A percentile compares a stretch with the other conserved stretches of the same genome.
phyloP scores from a whole-genome alignment of 2,113 vertebrate genomes.

The Halcyon malimbica region DNA sequence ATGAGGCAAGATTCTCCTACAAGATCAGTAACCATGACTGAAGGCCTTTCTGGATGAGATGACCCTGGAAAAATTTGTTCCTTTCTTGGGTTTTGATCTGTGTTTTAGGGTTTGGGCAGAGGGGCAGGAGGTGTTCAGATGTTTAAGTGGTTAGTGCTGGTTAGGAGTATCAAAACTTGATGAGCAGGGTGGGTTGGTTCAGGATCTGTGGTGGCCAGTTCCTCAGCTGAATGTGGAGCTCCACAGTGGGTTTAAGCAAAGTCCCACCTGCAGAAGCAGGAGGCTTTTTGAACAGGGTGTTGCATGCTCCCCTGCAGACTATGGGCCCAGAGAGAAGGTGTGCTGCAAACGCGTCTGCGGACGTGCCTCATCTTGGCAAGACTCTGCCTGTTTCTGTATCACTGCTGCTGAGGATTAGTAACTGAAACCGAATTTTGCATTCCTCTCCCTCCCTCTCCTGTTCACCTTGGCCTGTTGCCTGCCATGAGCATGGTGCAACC shows the following conservation, averaged over 20 bases:
- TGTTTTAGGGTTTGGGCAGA: background rate
- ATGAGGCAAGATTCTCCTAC: background rate
- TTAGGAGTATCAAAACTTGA: accelerated
- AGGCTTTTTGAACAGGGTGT: background rate
- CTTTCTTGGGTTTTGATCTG: background rate
- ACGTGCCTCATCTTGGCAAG: background rate
- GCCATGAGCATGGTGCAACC: background rate
- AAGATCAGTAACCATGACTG: background rate
- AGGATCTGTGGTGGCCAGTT: background rate
- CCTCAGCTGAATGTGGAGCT: background rate
- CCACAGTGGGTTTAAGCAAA: accelerated
- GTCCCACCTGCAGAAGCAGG: background rate
- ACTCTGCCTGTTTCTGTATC: background rate
- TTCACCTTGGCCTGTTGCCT: background rate
- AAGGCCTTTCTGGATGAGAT: background rate
- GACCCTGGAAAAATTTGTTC: background rate
- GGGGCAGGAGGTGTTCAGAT: background rate
- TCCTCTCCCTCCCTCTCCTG: background rate
- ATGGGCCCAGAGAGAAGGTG: background rate
- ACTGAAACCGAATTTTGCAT: background rate
- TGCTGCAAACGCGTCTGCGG: background rate
- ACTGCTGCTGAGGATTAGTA: background rate
- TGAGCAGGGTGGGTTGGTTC: background rate
- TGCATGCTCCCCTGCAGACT: background rate
- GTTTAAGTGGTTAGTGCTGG: background rate